Evolutionary conservation across 2,888 invertebrate genomes (phyloP).

Genomic region (Schrankia costaestrigalis): DNA sequence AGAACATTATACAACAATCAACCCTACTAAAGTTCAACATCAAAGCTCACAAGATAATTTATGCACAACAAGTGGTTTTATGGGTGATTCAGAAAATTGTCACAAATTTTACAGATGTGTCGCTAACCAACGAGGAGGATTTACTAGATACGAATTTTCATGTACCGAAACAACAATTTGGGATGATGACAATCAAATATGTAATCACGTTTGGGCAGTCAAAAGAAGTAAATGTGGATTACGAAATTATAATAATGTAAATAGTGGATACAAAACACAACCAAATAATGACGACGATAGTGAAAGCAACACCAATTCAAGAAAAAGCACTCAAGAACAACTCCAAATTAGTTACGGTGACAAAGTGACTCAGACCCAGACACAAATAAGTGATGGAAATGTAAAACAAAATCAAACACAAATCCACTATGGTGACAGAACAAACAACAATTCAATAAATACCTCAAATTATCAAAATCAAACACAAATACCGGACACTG

Average conservation of each 20-base stretch:
- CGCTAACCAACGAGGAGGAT: conserved; percentile 81
- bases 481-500: conserved; percentile 45
- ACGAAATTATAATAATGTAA: conserved; percentile 4
- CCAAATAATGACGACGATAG: not conserved
- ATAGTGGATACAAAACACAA: too few species aligned
- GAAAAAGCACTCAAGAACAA: conserved; percentile 41
- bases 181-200: conserved; percentile 86
- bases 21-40: conserved; percentile 5
- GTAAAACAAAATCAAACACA: conserved; percentile 53
- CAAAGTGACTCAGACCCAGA: conserved; percentile 46
- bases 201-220: conserved; percentile 86
- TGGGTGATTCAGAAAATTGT: conserved; percentile 86
- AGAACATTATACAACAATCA: conserved; percentile 4
- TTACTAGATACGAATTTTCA: conserved; percentile 85
- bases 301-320: too few species aligned
- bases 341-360: conserved; percentile 46
- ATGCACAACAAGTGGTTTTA: conserved; percentile 86
- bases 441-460: conserved; percentile 21
- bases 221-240: conserved; percentile 57
- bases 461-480: conserved; percentile 42
- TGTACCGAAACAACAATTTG: conserved; percentile 89
- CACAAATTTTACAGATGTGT: conserved; percentile 91
- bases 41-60: conserved; percentile 32
- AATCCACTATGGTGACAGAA: conserved; percentile 41
- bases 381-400: conserved; percentile 43